Conservation (phyloP, 2,888 invertebrate species). For the Hydrotaea diabolus region DNA sequence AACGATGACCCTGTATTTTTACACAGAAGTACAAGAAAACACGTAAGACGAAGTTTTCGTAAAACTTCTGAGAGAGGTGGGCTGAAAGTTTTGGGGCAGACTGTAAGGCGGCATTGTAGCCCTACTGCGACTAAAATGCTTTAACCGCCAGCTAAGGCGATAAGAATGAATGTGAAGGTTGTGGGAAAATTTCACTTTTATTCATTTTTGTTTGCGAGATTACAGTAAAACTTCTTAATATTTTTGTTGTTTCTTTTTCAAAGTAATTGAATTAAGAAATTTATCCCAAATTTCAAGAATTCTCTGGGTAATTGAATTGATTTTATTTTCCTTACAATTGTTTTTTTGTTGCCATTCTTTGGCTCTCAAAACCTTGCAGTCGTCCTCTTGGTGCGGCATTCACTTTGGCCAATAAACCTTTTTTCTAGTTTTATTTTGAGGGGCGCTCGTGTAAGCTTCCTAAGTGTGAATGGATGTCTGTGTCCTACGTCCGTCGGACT, state of each 20-base stretch:
- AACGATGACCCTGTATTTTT: constrained; percentile 11
- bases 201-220: too few species aligned
- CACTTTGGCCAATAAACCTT: constrained; percentile 37
- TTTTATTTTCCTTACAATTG: too few species aligned
- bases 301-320: too few species aligned
- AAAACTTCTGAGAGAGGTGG: not conserved
- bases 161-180: not conserved
- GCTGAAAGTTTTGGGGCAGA: not conserved
- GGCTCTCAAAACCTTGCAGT: not conserved
- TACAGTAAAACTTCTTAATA: not conserved
- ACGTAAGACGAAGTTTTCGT: not conserved
- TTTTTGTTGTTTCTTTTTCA: not conserved
- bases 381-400: constrained; percentile 13
- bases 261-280: too few species aligned
- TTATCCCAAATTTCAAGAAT: not conserved
- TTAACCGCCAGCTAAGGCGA: not conserved
- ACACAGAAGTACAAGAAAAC: not conserved
- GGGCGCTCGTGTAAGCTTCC: not conserved
- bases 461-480: not conserved
- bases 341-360: too few species aligned
- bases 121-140: not conserved
- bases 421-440: constrained; percentile 6
- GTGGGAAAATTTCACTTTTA: not conserved
- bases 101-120: not conserved
- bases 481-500: not conserved